These are phyloP conservation scores for Sander lucioperca DNA, from an alignment of 2,113 vertebrate genomes.

Conservation along the genomic window DNA sequence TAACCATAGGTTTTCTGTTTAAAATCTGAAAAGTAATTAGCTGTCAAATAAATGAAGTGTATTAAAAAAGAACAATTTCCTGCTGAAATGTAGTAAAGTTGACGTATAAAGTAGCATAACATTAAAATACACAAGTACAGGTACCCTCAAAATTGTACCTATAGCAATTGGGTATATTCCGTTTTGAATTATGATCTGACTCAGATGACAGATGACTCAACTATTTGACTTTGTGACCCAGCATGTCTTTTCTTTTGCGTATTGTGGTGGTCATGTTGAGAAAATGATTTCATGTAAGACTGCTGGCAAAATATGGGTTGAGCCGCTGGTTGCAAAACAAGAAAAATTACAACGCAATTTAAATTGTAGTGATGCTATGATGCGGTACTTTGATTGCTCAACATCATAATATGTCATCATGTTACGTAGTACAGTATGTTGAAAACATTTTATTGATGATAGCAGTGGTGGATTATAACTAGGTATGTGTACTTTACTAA, in stretches of 20 bases:
- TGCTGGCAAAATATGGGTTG: constrained; percentile 35
- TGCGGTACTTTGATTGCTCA: neutral
- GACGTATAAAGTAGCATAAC: neutral
- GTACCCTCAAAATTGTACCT: neutral
- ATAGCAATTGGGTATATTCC: neutral
- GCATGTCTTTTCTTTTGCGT: neutral
- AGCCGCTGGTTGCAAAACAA: constrained; percentile 49
- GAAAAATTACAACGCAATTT: neutral
- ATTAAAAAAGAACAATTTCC: neutral
- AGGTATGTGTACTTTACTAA: neutral
- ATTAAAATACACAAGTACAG: neutral
- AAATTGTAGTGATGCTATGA: neutral
- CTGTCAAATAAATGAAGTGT: neutral
- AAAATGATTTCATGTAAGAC: neutral
- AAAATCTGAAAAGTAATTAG: neutral
- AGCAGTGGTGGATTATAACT: neutral
- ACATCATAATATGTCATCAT: neutral
- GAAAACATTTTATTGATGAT: neutral
- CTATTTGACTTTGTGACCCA: neutral
- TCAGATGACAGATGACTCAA: neutral
- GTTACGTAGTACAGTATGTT: neutral
- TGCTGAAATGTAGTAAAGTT: neutral
- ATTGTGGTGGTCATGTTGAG: neutral
- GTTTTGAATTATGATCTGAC: neutral
- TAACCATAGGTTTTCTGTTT: neutral